Evolutionary conservation across 2,888 invertebrate genomes (phyloP).

Genomic region (Caradrina kadenii): DNA sequence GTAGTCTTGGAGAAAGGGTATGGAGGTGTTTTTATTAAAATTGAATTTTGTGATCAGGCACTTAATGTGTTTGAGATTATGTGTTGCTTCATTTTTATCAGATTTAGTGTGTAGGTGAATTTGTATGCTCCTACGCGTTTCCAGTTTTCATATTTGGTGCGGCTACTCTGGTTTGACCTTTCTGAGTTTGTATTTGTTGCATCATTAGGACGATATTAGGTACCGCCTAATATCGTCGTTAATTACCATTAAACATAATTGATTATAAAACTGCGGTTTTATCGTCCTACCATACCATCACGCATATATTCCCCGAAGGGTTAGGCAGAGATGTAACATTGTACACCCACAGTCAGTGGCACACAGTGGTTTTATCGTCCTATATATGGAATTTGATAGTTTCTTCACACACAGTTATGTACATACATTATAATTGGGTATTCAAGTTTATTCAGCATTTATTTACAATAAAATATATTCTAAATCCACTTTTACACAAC

Average conservation of each 20-base stretch:
- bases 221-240: no score
- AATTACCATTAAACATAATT: neutral
- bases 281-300: no score
- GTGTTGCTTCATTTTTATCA: constrained; percentile 25
- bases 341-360: no score
- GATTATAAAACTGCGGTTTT: neutral
- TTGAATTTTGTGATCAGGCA: constrained; percentile 51
- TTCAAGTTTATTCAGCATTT: no score
- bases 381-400: no score
- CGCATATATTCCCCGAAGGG: no score
- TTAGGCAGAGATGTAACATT: no score
- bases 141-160: neutral
- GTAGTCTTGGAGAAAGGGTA: constrained; percentile 52
- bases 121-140: neutral
- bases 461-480: no score
- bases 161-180: neutral
- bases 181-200: neutral
- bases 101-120: constrained; percentile 7
- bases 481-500: no score
- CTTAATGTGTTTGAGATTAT: constrained; percentile 47
- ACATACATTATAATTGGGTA: no score
- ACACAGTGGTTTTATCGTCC: neutral
- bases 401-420: no score
- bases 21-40: constrained; percentile 48
- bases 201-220: neutral